A percentile compares a stretch with the other conserved stretches of the same genome.
Conservation (phyloP, 2,888 invertebrate species). For the Yponomeuta plumbellus region DNA sequence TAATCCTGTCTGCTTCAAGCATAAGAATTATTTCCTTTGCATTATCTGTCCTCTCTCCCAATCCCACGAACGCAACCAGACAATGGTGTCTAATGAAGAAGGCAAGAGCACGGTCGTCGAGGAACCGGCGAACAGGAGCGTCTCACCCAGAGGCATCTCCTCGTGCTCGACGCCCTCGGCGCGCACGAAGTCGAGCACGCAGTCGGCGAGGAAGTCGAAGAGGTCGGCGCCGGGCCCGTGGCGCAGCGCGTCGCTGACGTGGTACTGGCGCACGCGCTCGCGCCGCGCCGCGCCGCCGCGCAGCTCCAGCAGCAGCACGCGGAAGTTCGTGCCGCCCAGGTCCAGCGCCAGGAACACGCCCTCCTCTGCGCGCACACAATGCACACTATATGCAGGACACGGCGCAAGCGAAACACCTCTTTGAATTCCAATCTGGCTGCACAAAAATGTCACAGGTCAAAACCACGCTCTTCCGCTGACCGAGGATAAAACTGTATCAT, state of each 20-base stretch:
- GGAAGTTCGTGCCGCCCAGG: constrained; percentile 89
- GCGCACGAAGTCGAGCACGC: constrained; percentile 82
- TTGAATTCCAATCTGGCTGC: no score
- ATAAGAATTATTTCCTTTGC: no score
- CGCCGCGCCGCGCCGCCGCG: constrained; percentile 69
- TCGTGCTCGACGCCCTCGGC: constrained; percentile 75
- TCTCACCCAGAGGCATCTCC: constrained; percentile 80
- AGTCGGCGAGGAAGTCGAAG: constrained; percentile 86
- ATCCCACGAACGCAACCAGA: no score
- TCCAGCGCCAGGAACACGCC: constrained; percentile 86
- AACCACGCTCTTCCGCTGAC: no score
- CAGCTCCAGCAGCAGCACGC: constrained; percentile 81
- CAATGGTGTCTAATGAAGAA: no score
- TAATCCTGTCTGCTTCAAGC: no score
- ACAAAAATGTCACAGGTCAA: no score
- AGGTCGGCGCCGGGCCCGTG: constrained; percentile 79
- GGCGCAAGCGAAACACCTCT: no score
- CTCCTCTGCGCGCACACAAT: constrained; percentile 67
- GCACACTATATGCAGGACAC: no score
- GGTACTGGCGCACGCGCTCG: constrained; percentile 79
- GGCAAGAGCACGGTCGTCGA: constrained; percentile 46
- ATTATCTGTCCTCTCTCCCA: no score
- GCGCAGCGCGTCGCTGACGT: constrained; percentile 77
- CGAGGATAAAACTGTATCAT: no score
- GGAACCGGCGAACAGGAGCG: constrained; percentile 74